Evolutionary conservation across 2,113 vertebrate species (phyloP).

Genomic region (Heteronetta atricapilla): DNA sequence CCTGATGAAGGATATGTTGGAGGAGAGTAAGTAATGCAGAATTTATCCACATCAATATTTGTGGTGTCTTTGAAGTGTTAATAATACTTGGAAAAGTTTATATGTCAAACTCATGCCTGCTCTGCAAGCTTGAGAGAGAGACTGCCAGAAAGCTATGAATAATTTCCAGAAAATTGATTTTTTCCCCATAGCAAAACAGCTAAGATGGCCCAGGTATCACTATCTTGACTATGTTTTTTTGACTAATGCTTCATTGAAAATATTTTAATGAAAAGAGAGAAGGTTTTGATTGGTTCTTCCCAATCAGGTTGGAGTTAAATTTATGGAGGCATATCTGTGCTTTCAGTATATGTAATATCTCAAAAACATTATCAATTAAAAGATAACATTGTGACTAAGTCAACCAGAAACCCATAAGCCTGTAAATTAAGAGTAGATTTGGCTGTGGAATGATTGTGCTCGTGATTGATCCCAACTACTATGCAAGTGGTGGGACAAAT

Average conservation of each 20-base stretch:
- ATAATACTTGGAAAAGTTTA: slow-evolving; percentile 19
- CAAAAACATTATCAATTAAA: background rate
- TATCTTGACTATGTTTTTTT: background rate
- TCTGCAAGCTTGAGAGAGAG: background rate
- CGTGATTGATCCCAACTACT: background rate
- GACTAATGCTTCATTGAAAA: background rate
- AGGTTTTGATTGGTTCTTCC: background rate
- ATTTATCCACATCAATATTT: background rate
- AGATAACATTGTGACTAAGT: background rate
- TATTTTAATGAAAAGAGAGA: background rate
- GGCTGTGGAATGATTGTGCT: background rate
- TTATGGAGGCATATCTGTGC: background rate
- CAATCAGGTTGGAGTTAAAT: background rate
- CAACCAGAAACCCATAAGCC: background rate
- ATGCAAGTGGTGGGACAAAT: background rate
- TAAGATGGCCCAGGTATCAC: background rate
- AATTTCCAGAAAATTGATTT: background rate
- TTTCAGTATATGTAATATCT: background rate
- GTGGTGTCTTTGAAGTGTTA: slow-evolving; percentile 15
- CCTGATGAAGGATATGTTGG: background rate
- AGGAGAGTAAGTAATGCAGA: background rate
- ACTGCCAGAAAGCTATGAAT: background rate
- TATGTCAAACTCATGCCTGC: background rate
- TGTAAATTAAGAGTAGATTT: background rate
- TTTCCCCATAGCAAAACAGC: background rate